phyloP scores from a whole-genome alignment of 37 sponge, comb jelly and placozoan species.

The Beroe ovata region DNA sequence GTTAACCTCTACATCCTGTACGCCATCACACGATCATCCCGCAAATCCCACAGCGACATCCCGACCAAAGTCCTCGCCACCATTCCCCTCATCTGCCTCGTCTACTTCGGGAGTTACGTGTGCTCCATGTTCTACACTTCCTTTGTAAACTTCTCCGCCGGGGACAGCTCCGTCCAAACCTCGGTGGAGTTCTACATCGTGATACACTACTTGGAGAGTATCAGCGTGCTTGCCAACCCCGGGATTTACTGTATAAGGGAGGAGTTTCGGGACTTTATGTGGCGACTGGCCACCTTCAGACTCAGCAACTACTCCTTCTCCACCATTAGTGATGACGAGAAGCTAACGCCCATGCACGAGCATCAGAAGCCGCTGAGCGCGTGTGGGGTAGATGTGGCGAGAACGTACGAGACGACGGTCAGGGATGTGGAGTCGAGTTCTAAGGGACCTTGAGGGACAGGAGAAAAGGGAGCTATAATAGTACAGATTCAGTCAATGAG shows the following conservation, averaged over 20 bases:
- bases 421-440: not conserved
- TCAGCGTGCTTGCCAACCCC: constrained; percentile 19
- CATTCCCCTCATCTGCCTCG: constrained; percentile 36
- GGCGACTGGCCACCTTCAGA: not conserved
- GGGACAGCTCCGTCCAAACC: not conserved
- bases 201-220: constrained; percentile 15
- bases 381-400: not conserved
- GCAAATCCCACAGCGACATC: constrained; percentile 10
- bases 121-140: not conserved
- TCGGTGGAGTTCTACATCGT: constrained; percentile 29
- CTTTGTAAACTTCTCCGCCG: not conserved
- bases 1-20: constrained; percentile 29
- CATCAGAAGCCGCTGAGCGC: not conserved
- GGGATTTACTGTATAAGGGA: constrained; percentile 4
- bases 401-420: not conserved
- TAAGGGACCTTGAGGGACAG: too few relatives aligned
- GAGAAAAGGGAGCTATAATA: too few relatives aligned
- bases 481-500: too few relatives aligned
- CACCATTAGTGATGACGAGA: not conserved
- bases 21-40: not conserved
- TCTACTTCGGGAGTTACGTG: constrained; percentile 24
- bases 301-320: not conserved
- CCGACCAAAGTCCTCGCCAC: constrained; percentile 5
- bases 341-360: not conserved
- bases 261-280: not conserved